Conservation (phyloP, 2,797 vertebrate genomes). For the Rallus crepitans region DNA sequence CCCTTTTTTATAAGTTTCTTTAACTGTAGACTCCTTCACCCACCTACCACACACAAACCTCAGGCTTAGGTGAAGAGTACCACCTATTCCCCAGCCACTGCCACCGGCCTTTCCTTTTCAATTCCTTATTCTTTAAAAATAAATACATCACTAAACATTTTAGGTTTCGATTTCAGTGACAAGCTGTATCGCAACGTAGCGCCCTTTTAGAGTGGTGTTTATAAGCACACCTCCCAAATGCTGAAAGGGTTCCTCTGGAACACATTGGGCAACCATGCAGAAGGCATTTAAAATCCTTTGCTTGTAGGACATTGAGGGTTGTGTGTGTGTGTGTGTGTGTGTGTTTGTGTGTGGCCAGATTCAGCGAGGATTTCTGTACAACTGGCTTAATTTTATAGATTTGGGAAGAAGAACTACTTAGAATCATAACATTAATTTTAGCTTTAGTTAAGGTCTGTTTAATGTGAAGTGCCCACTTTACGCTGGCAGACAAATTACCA, state of each 20-base stretch:
- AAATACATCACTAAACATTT: not conserved
- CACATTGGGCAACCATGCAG: not conserved
- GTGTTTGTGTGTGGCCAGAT: not conserved
- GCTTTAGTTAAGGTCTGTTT: conserved; percentile 62
- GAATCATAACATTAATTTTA: conserved; percentile 60
- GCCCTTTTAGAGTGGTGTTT: not conserved
- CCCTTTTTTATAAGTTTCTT: not conserved
- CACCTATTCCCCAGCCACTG: not conserved
- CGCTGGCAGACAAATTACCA: conserved; percentile 72
- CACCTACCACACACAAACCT: not conserved
- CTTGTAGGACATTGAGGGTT: not conserved
- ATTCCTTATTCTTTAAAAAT: conserved; percentile 1
- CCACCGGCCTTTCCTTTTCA: not conserved
- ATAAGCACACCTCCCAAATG: not conserved
- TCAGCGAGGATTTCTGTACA: not conserved
- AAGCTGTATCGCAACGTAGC: not conserved
- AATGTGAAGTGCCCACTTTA: conserved; percentile 69
- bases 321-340: not conserved
- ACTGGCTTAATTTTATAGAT: conserved; percentile 14
- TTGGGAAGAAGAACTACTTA: conserved; percentile 26
- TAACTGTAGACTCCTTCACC: not conserved
- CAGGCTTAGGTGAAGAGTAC: not conserved
- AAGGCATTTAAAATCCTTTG: conserved; percentile 2
- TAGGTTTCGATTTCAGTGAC: conserved; percentile 24
- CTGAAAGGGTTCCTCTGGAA: not conserved